phyloP scores from a whole-genome alignment of 2,888 invertebrate genomes.

The Eristalis tenax region DNA sequence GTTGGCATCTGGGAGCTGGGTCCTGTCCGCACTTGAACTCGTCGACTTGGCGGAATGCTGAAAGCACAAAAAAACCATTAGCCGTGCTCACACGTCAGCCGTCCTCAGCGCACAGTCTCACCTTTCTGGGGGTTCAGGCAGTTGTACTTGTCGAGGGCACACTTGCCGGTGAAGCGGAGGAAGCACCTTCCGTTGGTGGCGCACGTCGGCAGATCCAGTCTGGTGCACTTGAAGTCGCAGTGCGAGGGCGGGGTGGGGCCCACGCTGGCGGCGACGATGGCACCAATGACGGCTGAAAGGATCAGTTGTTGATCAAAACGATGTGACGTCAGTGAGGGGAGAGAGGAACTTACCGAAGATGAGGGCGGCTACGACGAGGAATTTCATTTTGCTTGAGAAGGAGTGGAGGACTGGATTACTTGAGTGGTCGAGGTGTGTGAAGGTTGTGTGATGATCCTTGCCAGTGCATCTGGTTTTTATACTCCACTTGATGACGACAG shows the following conservation, averaged over 20 bases:
- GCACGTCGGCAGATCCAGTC: conserved; percentile 74
- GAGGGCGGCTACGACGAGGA: neutral
- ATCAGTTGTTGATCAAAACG: neutral
- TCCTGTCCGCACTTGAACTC: conserved; percentile 16
- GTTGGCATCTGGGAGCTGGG: conserved; percentile 35
- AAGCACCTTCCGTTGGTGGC: conserved; percentile 76
- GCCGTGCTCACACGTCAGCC: neutral
- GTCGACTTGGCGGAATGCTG: conserved; percentile 40
- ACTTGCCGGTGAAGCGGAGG: conserved; percentile 74
- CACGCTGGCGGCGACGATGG: conserved; percentile 8
- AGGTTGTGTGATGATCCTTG: conserved; percentile 10
- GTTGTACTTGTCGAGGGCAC: conserved; percentile 76
- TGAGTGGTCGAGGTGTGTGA: neutral
- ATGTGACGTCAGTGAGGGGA: neutral
- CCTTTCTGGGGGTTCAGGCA: conserved; percentile 75
- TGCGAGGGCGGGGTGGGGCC: conserved; percentile 28
- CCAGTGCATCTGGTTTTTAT: neutral
- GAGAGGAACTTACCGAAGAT: conserved; percentile 4
- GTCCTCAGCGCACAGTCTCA: neutral
- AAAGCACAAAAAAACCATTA: neutral
- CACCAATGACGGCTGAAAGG: conserved; percentile 23
- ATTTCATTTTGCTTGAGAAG: conserved; percentile 17
- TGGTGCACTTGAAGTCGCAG: conserved; percentile 75
- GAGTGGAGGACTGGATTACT: neutral
- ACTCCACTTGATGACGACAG: neutral